Evolutionary conservation across 2,888 invertebrate species (phyloP), one percentile per base, ranked within the genome.

Genomic region (Netelia virgata): DNA sequence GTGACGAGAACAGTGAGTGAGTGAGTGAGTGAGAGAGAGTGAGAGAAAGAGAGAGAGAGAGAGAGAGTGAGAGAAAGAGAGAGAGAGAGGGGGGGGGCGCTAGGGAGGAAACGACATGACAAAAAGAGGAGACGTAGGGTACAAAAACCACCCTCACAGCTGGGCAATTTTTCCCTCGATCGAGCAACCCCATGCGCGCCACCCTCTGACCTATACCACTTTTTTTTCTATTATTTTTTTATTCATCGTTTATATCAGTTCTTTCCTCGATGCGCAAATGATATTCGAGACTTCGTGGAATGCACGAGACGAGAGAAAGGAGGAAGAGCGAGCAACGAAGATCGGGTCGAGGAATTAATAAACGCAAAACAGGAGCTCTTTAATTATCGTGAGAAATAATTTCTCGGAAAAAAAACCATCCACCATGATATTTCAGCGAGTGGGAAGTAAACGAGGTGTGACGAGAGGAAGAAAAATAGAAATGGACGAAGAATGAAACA

Each of bases 151-250:
- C 64, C 69, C 75, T 72, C 70, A 75, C 59, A 83, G 70, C 55
- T 69, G 63, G 74, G 69, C 36, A 75, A 75, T 75, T 75, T 79
- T 74, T 83, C 81, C 23, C 74, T 75, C 69, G 69, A 75, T 75
- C 80, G 83, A 80, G 47, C 83, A 69, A 5, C 28, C 41, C 64
- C 69, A 18, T 50, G 55, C 23, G 41, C 57, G 36, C 50, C 69
- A 75, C 80, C 83, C 50, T 79, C 64, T 83, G 83, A 83, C 83
- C 83, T 83, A 83, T 83, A 72, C 80, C n/a, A 57, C 50, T 69
- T 83, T 68, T 69, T 63, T 16, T 41, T 36, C 28, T 28, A 28
- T 28, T 28, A 28, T 28, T 73, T 80, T 10, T 16, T 64, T 14
- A 66, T 61, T 18, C 63, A 75, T 80, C 74, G 11, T 28, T 28